These are phyloP conservation scores for Trogon surrucura DNA, from an alignment of 2,113 vertebrate genomes.

Conservation along the genomic window DNA sequence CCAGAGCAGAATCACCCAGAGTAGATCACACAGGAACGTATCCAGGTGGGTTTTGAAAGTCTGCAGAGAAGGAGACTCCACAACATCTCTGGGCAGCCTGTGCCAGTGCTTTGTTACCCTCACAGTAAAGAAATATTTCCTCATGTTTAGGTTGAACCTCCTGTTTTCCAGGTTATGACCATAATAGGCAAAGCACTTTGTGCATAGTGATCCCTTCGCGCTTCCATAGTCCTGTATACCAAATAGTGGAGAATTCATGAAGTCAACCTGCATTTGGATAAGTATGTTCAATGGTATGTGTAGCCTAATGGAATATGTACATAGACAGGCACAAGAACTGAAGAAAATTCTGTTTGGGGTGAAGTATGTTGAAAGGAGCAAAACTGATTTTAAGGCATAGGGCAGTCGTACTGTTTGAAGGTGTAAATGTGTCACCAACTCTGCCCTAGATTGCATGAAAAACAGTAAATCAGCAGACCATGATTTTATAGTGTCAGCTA, in stretches of 20 bases:
- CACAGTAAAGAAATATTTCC: too few species aligned
- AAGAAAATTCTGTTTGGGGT: background rate
- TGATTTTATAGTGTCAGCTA: background rate
- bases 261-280: background rate
- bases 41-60: too few species aligned
- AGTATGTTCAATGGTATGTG: background rate
- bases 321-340: background rate
- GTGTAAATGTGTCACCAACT: background rate
- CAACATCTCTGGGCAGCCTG: too few species aligned
- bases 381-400: background rate
- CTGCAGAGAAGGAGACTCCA: too few species aligned
- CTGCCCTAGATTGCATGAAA: background rate
- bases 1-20: too few species aligned
- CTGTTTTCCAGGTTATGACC: too few species aligned
- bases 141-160: too few species aligned
- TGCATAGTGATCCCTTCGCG: background rate
- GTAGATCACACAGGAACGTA: too few species aligned
- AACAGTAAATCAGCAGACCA: background rate
- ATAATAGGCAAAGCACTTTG: background rate
- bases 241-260: background rate
- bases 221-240: background rate
- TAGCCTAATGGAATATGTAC: background rate
- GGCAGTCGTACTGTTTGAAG: background rate
- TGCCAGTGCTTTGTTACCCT: too few species aligned
- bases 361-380: background rate